Evolutionary conservation across 2,888 invertebrate species (phyloP).

Genomic region (Cancer borealis): DNA sequence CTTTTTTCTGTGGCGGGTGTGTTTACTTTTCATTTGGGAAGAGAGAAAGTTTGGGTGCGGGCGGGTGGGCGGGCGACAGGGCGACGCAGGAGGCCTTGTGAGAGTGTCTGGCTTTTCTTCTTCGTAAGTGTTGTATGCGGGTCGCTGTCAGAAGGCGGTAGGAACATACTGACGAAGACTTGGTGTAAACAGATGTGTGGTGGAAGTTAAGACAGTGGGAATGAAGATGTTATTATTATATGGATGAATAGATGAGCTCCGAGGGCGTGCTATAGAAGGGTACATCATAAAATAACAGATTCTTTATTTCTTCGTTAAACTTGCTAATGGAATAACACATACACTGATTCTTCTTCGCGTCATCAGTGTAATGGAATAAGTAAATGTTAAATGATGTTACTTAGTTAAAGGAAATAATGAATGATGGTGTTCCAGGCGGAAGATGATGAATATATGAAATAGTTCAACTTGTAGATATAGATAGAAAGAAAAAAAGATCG

Average conservation of each 20-base stretch:
- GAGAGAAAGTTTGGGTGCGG: constrained; percentile 36
- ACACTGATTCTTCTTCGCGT: neutral
- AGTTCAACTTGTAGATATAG: neutral
- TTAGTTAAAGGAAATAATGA: neutral
- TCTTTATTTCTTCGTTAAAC: neutral
- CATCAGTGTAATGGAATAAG: constrained; percentile 8
- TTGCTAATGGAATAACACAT: neutral
- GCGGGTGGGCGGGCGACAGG: neutral
- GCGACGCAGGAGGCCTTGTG: neutral
- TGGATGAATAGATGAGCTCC: no score
- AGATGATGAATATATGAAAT: neutral
- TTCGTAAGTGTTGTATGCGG: neutral
- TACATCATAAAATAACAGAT: neutral
- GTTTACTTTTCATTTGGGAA: constrained; percentile 40
- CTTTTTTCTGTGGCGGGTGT: constrained; percentile 27
- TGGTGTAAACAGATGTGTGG: neutral
- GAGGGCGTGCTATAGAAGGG: neutral
- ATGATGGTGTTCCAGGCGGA: neutral
- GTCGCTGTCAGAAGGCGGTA: neutral
- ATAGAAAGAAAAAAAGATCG: neutral
- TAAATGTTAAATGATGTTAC: neutral
- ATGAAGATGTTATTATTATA: neutral
- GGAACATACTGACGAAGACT: neutral
- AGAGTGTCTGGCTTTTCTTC: neutral
- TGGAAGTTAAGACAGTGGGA: neutral